phyloP scores from a whole-genome alignment of 2,797 vertebrate genomes.

The Telmatherina bonti region DNA sequence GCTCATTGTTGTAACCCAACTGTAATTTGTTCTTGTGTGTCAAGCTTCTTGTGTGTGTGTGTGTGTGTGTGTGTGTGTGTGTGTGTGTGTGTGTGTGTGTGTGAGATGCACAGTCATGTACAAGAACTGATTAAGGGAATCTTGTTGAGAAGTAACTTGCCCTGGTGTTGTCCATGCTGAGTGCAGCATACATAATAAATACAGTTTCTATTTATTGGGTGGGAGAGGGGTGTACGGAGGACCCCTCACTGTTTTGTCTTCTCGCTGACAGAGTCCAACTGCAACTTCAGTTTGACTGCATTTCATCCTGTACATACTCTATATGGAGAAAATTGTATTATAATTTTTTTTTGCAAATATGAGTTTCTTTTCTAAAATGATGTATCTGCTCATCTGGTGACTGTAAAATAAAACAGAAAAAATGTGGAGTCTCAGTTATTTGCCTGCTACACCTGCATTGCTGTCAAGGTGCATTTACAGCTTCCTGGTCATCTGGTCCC shows the following conservation, averaged over 20 bases:
- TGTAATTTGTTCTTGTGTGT: slow-evolving; percentile 81
- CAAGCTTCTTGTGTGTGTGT: slow-evolving; percentile 71
- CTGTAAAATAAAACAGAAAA: slow-evolving; percentile 82
- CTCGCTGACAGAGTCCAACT: slow-evolving; percentile 70
- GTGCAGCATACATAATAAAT: slow-evolving; percentile 81
- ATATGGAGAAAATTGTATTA: slow-evolving; percentile 86
- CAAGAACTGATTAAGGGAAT: slow-evolving; percentile 79
- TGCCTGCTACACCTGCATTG: background rate
- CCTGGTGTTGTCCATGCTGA: slow-evolving; percentile 76
- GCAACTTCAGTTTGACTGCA: slow-evolving; percentile 76
- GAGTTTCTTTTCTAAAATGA: slow-evolving; percentile 85
- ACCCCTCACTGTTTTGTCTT: slow-evolving; percentile 65
- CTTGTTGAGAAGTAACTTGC: slow-evolving; percentile 73
- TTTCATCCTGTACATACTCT: slow-evolving; percentile 85
- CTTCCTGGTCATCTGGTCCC: background rate
- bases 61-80: slow-evolving; percentile 49
- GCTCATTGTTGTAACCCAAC: slow-evolving; percentile 74
- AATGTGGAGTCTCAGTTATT: slow-evolving; percentile 57
- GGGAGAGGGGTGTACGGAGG: slow-evolving; percentile 61
- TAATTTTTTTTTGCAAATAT: slow-evolving; percentile 85
- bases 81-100: slow-evolving; percentile 54
- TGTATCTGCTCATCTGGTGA: slow-evolving; percentile 87
- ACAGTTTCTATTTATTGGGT: slow-evolving; percentile 86
- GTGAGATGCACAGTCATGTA: slow-evolving; percentile 74
- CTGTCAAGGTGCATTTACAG: background rate